Conservation (phyloP, 1,140 invertebrate genomes). For the Hycleus cichorii region DNA sequence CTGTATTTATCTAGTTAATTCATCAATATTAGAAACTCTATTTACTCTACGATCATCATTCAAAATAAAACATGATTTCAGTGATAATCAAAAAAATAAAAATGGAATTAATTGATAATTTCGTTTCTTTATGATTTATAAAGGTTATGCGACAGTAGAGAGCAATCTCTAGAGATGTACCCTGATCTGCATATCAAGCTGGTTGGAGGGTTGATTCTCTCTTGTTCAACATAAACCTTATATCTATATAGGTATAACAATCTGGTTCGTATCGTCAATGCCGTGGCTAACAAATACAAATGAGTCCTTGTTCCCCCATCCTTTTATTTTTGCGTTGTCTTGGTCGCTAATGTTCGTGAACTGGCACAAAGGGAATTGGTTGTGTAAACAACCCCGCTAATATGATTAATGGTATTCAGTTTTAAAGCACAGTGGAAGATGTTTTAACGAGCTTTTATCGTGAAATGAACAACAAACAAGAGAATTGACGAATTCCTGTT, state of each 20-base stretch:
- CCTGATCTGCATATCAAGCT: conserved; percentile 16
- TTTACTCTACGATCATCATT: no score
- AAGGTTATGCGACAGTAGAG: neutral
- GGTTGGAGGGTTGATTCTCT: neutral
- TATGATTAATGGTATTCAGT: conserved; percentile 23
- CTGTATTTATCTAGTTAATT: no score
- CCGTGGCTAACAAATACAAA: conserved; percentile 32
- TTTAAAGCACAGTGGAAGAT: conserved; percentile 7
- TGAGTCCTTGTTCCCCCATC: conserved; percentile 21
- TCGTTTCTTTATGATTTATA: neutral
- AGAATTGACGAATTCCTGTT: no score
- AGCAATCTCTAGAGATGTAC: neutral
- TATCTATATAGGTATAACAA: neutral
- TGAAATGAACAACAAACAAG: no score
- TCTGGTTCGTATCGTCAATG: conserved; percentile 13
- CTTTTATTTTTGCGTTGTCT: conserved; percentile 16
- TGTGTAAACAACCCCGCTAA: conserved; percentile 26
- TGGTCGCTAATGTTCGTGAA: conserved; percentile 16
- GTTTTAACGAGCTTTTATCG: no score
- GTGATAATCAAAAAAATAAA: no score
- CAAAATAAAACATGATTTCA: no score
- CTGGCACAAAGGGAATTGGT: conserved; percentile 24
- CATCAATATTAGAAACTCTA: no score
- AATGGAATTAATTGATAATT: conserved; percentile 8
- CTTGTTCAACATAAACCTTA: neutral